Percentiles rank a stretch among this genome's conserved stretches.
phyloP scores from a whole-genome alignment of 1,140 invertebrate species.

The Tachypleus tridentatus region DNA sequence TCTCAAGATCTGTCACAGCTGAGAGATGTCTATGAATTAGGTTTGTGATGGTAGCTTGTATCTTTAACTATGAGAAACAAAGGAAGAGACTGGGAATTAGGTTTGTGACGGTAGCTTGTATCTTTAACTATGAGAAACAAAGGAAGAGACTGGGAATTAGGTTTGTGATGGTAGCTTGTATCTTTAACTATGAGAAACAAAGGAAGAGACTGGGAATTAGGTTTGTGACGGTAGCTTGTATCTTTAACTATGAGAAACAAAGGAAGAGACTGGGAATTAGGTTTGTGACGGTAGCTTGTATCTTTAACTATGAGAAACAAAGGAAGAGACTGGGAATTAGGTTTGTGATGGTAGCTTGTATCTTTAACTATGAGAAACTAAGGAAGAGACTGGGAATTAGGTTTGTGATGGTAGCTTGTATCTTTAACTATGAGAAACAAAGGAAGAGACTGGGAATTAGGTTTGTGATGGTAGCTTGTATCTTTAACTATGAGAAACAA shows the following conservation, averaged over 20 bases:
- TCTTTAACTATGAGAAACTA: conserved; percentile 20
- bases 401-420: conserved; percentile 30
- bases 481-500: conserved; percentile 20
- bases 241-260: conserved; percentile 20
- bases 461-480: conserved; percentile 30
- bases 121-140: conserved; percentile 20
- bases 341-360: conserved; percentile 30
- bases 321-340: no score
- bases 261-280: no score
- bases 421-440: conserved; percentile 20
- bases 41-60: conserved; percentile 30
- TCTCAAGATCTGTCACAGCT: conserved; percentile 66
- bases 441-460: no score
- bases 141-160: no score
- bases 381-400: no score
- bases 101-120: conserved; percentile 30
- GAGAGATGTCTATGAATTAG: conserved; percentile 67
- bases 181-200: conserved; percentile 20
- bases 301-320: conserved; percentile 20
- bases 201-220: no score
- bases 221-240: conserved; percentile 30
- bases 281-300: conserved; percentile 30
- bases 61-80: conserved; percentile 19
- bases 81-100: conserved; percentile 40
- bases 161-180: conserved; percentile 30